Base-by-base conservation (phyloP, 2,888 invertebrate genomes). In the Myopa testacea region DNA sequence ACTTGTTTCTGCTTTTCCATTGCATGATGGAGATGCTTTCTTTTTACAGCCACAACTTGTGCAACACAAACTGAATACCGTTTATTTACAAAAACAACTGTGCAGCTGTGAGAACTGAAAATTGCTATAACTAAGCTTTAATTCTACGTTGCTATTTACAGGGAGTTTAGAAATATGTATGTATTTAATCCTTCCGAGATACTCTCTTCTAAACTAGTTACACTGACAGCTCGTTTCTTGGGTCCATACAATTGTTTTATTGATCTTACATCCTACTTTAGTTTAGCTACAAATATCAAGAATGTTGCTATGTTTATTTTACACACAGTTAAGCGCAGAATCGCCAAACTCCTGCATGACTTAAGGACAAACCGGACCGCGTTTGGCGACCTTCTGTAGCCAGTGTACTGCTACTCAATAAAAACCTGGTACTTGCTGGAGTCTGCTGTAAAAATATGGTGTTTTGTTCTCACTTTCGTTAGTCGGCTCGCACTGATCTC, bases 381-480 rank as follows among this genome's bases (percentile, higher is more conserved):
- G 40, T 63, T 73, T 62, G 12, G 16, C 2, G 14, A 8, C 14
- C 10, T 50, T 16, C 45, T 75, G 38, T 34, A 26, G 19, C 62
- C 63, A 58, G 4, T 70, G 37, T 70, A 60, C 38, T 50, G 52
- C 67, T 34, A 76, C 19, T 76, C 50, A 19, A 62, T 69, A 37
- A 69, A 69, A 69, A 70, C 58, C 40, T 37, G 4, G 68, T 45
- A 60, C 37, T 34, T 10, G 67, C 37, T 63, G 14, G 6, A 65
- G 45, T 65, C 34, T 65, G 14, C 14, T 16, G 14, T 45, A 45
- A 62, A 73, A 40, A 45, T 38, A 45, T 69, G 50, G 34, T 26
- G 68, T 50, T 50, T 80, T n/a, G 45, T 62, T 76, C 58, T 82
- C 79, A 81, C 78, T 75, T 71, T 75, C 58, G 58, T 78, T 75